Conservation (phyloP, 1,140 invertebrate species). For the Drosophila willistoni region DNA sequence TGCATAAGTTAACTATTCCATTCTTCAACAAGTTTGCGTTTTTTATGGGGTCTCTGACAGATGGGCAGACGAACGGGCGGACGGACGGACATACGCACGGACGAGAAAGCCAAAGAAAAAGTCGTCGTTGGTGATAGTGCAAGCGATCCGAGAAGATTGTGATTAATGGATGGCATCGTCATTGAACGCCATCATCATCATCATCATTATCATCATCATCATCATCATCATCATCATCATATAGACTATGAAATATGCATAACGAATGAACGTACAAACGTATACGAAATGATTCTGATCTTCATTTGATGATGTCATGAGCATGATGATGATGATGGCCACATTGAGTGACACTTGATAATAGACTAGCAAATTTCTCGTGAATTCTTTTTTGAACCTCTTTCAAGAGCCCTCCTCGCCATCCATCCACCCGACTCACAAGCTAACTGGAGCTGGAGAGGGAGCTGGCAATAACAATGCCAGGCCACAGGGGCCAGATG, state of each 20-base stretch:
- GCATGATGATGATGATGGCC: neutral
- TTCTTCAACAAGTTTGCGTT: conserved; percentile 10
- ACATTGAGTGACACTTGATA: conserved; percentile 27
- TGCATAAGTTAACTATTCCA: conserved; percentile 40
- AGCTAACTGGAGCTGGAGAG: conserved; percentile 1
- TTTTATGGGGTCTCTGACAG: conserved; percentile 1
- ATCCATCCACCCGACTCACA: neutral
- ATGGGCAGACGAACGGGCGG: neutral
- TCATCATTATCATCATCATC: conserved; percentile 45
- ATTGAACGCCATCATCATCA: conserved; percentile 63
- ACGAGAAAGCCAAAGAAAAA: no score
- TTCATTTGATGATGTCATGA: conserved; percentile 8
- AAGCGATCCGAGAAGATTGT: conserved; percentile 54
- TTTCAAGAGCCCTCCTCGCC: neutral
- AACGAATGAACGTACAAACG: conserved; percentile 53
- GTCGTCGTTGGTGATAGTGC: neutral
- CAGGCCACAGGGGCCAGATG: conserved; percentile 20
- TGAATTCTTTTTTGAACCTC: conserved; percentile 20
- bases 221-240: conserved; percentile 47
- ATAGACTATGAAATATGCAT: conserved; percentile 64
- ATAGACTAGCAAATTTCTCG: neutral
- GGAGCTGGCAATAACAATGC: no score
- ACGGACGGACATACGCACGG: neutral
- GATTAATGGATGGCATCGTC: conserved; percentile 72
- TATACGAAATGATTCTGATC: conserved; percentile 36